A percentile compares a stretch with the other conserved stretches of the same genome.
Evolutionary conservation across 2,888 invertebrate species (phyloP).

Genomic region (Drosophila antonietae): DNA sequence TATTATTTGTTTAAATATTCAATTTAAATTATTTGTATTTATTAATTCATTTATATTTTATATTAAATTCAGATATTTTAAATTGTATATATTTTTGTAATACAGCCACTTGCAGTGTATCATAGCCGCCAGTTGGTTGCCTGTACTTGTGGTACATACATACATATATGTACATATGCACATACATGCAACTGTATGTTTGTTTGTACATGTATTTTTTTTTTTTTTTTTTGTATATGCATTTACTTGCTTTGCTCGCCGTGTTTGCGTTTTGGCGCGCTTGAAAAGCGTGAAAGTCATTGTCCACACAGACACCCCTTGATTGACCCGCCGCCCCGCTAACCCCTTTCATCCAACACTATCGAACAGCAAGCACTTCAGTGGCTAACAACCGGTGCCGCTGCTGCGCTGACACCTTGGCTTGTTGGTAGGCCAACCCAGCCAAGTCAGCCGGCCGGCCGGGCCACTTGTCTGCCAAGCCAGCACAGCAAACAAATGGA

Average conservation of each 20-base stretch:
- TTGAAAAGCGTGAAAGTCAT: conserved; percentile 80
- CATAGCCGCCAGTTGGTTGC: conserved; percentile 48
- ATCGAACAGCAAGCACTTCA: conserved; percentile 14
- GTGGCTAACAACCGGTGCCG: conserved; percentile 39
- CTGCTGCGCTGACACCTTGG: conserved; percentile 43
- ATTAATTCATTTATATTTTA: background rate
- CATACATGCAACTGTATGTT: background rate
- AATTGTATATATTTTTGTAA: conserved; percentile 7
- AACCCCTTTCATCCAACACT: background rate
- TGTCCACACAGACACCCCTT: conserved; percentile 54
- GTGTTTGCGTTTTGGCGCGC: conserved; percentile 73
- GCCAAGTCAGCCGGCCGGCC: conserved; percentile 36
- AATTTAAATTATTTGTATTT: too few relatives aligned
- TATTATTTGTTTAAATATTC: too few relatives aligned
- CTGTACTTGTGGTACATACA: conserved; percentile 51
- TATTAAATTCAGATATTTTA: background rate
- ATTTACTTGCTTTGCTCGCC: conserved; percentile 5
- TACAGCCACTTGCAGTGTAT: conserved; percentile 32
- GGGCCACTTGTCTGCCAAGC: conserved; percentile 52
- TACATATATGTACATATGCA: background rate
- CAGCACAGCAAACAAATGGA: conserved; percentile 46
- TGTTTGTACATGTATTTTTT: conserved; percentile 4
- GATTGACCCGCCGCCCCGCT: conserved; percentile 5
- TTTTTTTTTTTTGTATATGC: conserved; percentile 2
- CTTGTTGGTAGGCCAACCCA: conserved; percentile 21